A percentile compares a stretch with the other conserved stretches of the same genome.
Conservation (phyloP, 2,113 vertebrate genomes). For the Anguilla rostrata region DNA sequence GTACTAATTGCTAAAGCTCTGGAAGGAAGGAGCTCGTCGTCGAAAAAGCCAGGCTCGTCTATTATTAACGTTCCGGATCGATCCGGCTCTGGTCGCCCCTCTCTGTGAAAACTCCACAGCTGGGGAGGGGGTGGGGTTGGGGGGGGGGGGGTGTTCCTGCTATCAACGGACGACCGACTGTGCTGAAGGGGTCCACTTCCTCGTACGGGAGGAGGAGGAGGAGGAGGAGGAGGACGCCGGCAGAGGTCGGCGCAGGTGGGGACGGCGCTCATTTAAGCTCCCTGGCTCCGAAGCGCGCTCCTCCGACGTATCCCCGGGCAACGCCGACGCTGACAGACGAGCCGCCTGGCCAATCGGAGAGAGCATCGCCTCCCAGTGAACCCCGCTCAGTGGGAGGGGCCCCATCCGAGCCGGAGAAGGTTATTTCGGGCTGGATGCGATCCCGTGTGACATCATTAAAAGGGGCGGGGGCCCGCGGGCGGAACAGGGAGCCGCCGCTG, state of each 20-base stretch:
- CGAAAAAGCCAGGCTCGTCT: conserved; percentile 31
- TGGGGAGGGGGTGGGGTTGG: not conserved
- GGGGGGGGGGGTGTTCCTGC: not conserved
- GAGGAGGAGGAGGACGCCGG: too few species aligned
- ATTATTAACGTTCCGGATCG: conserved; percentile 56
- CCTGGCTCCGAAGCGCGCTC: too few species aligned
- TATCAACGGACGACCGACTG: conserved; percentile 11
- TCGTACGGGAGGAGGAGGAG: not conserved
- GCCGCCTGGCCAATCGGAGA: not conserved
- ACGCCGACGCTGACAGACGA: not conserved
- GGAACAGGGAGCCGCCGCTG: too few species aligned
- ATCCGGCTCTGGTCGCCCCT: conserved; percentile 41
- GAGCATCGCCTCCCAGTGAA: not conserved
- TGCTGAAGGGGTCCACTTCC: not conserved
- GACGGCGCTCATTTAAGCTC: too few species aligned
- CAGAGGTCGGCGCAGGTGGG: too few species aligned
- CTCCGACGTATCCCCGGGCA: not conserved
- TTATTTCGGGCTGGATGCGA: not conserved
- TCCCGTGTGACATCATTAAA: not conserved
- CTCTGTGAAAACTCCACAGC: conserved; percentile 12
- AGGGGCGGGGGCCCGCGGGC: not conserved
- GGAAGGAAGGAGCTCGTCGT: conserved; percentile 20
- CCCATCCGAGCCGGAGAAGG: not conserved
- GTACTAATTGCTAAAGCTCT: conserved; percentile 17
- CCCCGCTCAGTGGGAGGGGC: not conserved